These are phyloP conservation scores for Prunella himalayana DNA, from an alignment of 2,113 vertebrate genomes.

Conservation along the genomic window DNA sequence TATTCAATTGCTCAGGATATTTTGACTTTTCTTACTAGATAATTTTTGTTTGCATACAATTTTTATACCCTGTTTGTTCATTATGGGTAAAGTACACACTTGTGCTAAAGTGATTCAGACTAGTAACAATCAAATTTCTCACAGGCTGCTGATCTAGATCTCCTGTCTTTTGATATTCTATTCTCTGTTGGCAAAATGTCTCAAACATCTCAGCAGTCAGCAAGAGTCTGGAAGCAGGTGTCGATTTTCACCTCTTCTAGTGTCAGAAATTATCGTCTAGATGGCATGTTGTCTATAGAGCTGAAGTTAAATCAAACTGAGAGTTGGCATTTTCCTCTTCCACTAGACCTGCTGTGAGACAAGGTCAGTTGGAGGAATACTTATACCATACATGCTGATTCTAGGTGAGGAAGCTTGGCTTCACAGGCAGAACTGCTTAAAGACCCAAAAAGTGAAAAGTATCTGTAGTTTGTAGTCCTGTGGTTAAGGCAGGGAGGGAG, in stretches of 20 bases:
- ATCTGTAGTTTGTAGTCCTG: background rate
- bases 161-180: background rate
- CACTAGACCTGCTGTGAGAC: background rate
- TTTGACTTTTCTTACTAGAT: background rate
- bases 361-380: background rate
- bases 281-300: background rate
- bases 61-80: accelerated
- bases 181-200: background rate
- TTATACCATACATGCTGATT: accelerated
- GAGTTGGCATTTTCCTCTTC: background rate
- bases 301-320: background rate
- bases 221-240: background rate
- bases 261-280: background rate
- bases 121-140: background rate
- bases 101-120: background rate
- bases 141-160: background rate
- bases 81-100: background rate
- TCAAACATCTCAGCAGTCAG: background rate
- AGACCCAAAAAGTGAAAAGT: background rate
- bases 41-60: background rate
- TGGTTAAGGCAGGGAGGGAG: background rate
- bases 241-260: background rate
- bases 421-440: background rate
- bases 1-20: background rate
- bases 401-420: background rate